Conservation (phyloP, 2,888 invertebrate species). For the Sesia apiformis region DNA sequence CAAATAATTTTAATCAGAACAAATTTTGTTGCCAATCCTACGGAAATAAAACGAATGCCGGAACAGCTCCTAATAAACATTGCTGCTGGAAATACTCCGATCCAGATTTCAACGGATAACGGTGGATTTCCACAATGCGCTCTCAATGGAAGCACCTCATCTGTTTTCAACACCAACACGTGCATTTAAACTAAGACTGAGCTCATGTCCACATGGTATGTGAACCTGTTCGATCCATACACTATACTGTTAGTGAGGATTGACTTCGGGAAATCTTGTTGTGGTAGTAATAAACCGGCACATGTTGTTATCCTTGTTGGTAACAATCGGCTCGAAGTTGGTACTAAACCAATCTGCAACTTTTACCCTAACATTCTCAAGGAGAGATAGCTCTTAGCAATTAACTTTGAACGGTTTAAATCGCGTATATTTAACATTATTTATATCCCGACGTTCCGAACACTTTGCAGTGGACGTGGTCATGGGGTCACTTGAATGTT, state of each 20-base stretch:
- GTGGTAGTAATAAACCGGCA: constrained; percentile 86
- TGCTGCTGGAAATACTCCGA: constrained; percentile 95
- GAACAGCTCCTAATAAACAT: constrained; percentile 77
- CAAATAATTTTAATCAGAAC: no score
- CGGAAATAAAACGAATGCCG: no score
- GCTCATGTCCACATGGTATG: constrained; percentile 95
- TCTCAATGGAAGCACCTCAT: constrained; percentile 91
- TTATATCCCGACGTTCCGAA: no score
- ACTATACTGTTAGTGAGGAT: constrained; percentile 94
- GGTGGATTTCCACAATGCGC: constrained; percentile 92
- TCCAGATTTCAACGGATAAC: constrained; percentile 90
- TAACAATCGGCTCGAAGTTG: constrained; percentile 93
- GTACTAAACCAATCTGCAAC: constrained; percentile 94
- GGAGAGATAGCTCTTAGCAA: constrained; percentile 91
- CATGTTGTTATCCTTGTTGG: constrained; percentile 93
- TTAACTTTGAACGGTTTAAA: no score
- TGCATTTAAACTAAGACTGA: constrained; percentile 91
- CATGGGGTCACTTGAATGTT: no score
- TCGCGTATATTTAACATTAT: no score
- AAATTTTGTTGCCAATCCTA: no score
- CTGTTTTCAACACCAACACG: constrained; percentile 86
- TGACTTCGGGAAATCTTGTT: constrained; percentile 93
- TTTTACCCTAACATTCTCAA: constrained; percentile 89
- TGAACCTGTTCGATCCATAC: constrained; percentile 93
- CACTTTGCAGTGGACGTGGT: no score